Percentiles rank a stretch among this genome's conserved stretches.
These are phyloP conservation scores for Drosophila pandora DNA, from an alignment of 1,140 invertebrate genomes.

Conservation along the genomic window DNA sequence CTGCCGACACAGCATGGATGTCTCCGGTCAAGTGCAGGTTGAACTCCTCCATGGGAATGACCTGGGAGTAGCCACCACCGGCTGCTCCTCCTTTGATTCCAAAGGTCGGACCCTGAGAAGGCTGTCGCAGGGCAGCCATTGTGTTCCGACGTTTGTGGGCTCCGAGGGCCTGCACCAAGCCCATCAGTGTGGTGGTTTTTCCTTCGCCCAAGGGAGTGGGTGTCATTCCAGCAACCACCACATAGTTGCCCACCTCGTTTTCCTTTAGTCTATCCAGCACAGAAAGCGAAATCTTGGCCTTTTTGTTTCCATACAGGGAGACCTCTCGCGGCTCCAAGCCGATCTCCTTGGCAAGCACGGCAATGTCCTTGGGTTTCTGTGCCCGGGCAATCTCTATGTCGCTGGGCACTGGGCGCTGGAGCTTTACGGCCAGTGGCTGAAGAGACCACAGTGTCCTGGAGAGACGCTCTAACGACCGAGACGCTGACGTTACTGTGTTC, in stretches of 20 bases:
- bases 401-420: slow-evolving; percentile 89
- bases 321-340: slow-evolving; percentile 92
- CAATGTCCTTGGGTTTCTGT: slow-evolving; percentile 95
- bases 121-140: slow-evolving; percentile 98
- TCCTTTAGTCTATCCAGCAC: slow-evolving; percentile 90
- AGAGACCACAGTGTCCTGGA: slow-evolving; percentile 87
- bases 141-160: slow-evolving; percentile 94
- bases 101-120: slow-evolving; percentile 99
- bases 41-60: slow-evolving; percentile 99
- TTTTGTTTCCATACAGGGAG: slow-evolving; percentile 95
- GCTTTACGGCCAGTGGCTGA: slow-evolving; percentile 86
- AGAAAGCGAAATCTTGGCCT: slow-evolving; percentile 96
- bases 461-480: slow-evolving; percentile 86
- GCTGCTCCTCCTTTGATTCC: slow-evolving; percentile 93
- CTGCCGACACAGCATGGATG: slow-evolving; percentile 98
- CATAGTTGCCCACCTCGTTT: slow-evolving; percentile 93
- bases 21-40: slow-evolving; percentile 99
- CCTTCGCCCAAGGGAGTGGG: slow-evolving; percentile 99
- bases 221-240: slow-evolving; percentile 98
- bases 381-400: slow-evolving; percentile 95
- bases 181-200: slow-evolving; percentile 98
- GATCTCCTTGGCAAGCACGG: slow-evolving; percentile 91
- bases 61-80: slow-evolving; percentile 85
- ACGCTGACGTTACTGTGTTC: slow-evolving; percentile 95
- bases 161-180: slow-evolving; percentile 95